These are phyloP conservation scores for Fabriciana adippe DNA, from an alignment of 2,888 invertebrate species.

Conservation along the genomic window DNA sequence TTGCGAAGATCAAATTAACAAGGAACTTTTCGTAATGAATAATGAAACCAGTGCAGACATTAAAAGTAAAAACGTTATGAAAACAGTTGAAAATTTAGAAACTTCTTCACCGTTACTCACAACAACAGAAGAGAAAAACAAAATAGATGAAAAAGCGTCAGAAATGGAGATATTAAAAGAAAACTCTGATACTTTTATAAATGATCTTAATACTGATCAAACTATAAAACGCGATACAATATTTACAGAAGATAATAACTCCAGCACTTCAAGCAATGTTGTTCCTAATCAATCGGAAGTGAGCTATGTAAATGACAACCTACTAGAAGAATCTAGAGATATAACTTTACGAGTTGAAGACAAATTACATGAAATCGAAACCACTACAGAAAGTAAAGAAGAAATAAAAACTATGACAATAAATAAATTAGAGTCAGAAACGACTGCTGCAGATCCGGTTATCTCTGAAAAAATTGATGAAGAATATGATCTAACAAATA, in stretches of 20 bases:
- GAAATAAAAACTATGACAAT: too few species aligned
- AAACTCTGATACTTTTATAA: neutral
- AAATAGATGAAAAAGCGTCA: neutral
- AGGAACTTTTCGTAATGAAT: too few species aligned
- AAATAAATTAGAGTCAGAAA: too few species aligned
- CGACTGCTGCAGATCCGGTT: too few species aligned
- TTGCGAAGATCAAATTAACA: too few species aligned
- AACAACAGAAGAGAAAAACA: neutral
- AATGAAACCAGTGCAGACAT: too few species aligned
- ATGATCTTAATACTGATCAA: neutral
- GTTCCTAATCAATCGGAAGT: neutral
- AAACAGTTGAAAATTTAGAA: too few species aligned
- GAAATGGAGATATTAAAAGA: neutral
- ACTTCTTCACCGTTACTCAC: neutral
- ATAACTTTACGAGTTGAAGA: neutral
- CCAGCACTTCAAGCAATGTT: neutral
- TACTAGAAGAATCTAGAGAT: neutral
- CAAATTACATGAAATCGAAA: neutral
- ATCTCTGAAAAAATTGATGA: too few species aligned
- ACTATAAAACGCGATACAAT: neutral
- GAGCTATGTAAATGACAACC: neutral
- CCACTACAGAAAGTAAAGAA: neutral
- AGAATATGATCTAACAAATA: too few species aligned
- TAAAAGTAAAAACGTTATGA: too few species aligned
- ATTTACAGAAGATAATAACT: neutral